Base-by-base conservation (phyloP, 2,888 invertebrate genomes). In the Bedellia somnulentella region DNA sequence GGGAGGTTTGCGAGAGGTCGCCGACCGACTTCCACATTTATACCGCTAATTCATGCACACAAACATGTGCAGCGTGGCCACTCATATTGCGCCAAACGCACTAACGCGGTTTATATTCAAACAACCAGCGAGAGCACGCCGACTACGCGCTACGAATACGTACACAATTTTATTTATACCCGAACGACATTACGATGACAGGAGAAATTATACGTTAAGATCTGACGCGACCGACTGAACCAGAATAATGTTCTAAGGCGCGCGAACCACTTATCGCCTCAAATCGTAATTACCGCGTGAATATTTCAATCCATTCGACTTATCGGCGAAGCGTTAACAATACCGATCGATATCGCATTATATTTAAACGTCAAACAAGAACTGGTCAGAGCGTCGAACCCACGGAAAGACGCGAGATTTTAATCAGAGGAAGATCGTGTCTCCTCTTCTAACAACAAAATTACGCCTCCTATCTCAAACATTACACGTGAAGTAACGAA, bases 11-110 rank as follows among this genome's bases (percentile, higher is more conserved):
- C 43, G 54, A 52, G 66, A 50, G 68, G 63, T 63, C 71, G 62
- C 53, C 67, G 73, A 68, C 73, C 73, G 67, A 68, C 59, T 64
- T 70, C 66, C 67, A 66, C 58, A 63, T 67, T 64, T 64, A 67
- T 57, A 62, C 62, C 57, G 61, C 62, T 64, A 67, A 70, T 64
- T 63, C 68, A 63, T 63, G 57, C 61, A 55, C 54, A 55, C 52
- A 52, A 57, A 54, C 60, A 62, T 66, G 61, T 68, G 66, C 62
- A 59, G 54, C 55, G 52, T 49, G 52, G 48, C 44, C 49, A 32
- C 42, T 45, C 47, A 43, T 43, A 42, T 52, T 47, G 48, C 47
- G 55, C 54, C 28, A 21, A 29, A 21, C 9, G 10, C 9, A 13
- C 12, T 11, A 12, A 24, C 24, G 11, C 24, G 45, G 54, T 64